Percentiles rank a stretch among this genome's conserved stretches.
phyloP scores from a whole-genome alignment of 1,140 invertebrate genomes.

The Pachyrhynchus sulphureomaculatus region DNA sequence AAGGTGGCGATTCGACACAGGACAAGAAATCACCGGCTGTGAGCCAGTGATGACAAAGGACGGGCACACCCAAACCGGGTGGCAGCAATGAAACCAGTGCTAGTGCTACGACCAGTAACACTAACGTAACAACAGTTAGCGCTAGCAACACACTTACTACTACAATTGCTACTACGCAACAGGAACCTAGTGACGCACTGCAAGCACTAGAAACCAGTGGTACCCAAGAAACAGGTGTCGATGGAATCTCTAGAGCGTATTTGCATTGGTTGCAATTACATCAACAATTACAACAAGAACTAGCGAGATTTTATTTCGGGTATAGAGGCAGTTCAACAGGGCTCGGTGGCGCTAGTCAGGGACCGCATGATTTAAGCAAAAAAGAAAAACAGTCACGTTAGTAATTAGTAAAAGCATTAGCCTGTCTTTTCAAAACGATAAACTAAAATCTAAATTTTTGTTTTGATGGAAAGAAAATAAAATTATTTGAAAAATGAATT shows the following conservation, averaged over 20 bases:
- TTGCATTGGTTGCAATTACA: constrained; percentile 27
- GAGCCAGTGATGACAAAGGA: constrained; percentile 64
- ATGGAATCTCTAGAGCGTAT: constrained; percentile 22
- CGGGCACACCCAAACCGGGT: constrained; percentile 27
- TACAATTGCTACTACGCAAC: neutral
- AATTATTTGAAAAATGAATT: too few relatives aligned
- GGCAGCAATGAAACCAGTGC: constrained; percentile 13
- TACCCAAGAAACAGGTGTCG: constrained; percentile 6
- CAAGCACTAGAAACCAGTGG: neutral
- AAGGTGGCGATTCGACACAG: constrained; percentile 60
- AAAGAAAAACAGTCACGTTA: constrained; percentile 19
- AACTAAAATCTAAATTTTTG: too few relatives aligned
- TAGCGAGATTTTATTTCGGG: constrained; percentile 24
- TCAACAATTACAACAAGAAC: constrained; percentile 25
- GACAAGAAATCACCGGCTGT: constrained; percentile 81
- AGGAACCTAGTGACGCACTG: neutral
- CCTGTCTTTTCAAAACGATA: too few relatives aligned
- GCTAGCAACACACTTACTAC: neutral
- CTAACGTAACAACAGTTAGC: neutral
- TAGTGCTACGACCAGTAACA: neutral
- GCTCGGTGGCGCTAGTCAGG: neutral
- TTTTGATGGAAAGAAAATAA: too few relatives aligned
- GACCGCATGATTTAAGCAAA: constrained; percentile 28
- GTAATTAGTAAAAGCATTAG: too few relatives aligned
- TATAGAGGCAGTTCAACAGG: constrained; percentile 1